Conservation (phyloP, 2,113 vertebrate genomes). For the Heterochromis multidens region DNA sequence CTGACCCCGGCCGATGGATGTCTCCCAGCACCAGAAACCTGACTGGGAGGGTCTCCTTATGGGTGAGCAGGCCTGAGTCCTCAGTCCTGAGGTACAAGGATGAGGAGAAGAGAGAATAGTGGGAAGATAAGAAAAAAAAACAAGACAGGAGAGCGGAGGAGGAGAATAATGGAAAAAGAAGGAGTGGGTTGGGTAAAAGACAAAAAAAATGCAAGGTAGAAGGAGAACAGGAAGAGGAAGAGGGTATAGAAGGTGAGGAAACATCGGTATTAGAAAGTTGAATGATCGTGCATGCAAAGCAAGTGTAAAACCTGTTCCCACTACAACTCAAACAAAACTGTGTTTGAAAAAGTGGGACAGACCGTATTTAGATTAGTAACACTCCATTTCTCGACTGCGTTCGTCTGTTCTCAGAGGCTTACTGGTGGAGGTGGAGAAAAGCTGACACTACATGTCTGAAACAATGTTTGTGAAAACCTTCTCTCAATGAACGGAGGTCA, state of each 20-base stretch:
- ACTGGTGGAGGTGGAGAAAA: background rate
- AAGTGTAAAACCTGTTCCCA: background rate
- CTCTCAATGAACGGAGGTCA: background rate
- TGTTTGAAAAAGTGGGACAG: background rate
- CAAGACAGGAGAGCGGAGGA: background rate
- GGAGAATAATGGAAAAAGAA: too few relatives aligned
- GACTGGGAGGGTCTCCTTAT: slow-evolving; percentile 90
- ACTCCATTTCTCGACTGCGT: background rate
- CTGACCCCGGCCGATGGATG: slow-evolving; percentile 81
- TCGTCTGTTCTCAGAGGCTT: background rate
- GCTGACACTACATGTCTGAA: background rate
- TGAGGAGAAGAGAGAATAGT: background rate
- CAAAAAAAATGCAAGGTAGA: background rate
- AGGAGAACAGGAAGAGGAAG: background rate
- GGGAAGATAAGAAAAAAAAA: background rate
- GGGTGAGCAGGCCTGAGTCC: slow-evolving; percentile 89
- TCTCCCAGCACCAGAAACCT: slow-evolving; percentile 87
- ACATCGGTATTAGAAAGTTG: background rate
- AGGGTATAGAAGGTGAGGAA: background rate
- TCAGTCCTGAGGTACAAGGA: slow-evolving; percentile 76
- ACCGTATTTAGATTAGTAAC: background rate
- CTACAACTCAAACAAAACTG: background rate
- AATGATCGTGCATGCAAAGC: background rate
- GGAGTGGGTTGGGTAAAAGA: background rate
- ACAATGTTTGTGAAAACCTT: background rate